Evolutionary conservation across 2,888 invertebrate species (phyloP), one percentile per base, ranked within the genome.

Genomic region (Hypena proboscidalis): DNA sequence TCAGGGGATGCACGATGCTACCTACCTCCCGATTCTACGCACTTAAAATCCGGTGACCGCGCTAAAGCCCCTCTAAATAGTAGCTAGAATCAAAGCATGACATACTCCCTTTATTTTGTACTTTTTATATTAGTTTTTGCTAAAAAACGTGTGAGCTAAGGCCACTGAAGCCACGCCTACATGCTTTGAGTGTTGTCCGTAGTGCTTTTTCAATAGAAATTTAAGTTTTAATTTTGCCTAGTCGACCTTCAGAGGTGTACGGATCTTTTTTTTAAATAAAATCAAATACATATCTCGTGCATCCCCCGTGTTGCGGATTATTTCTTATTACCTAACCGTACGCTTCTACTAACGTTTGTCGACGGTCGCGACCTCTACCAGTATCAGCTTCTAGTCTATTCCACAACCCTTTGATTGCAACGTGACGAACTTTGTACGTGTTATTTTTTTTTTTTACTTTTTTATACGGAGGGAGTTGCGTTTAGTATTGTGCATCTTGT

Each of bases 1-100:
- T 80, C 85, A 85, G 90, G 90, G 90, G 90, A 90, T 90, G 90
- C 90, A 90, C 90, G 90, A 85, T 90, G 89, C 90, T 90, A 83
- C 83, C 85, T 81, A 78, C 73, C 83, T 85, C 85, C 84, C 81
- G 78, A 74, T 75, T 65, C 58, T 61, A 77, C 62, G 58, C 63
- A 53, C 58, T 35, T 41, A 40, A 36, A 23, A 33, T 52, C 62
- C 62, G 67, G 67, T 50, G 44, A 49, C 58, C 70, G 71, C 74
- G 74, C 42, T 63, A 39, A 61, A 48, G 45, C 47, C 61, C 53
- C 49, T 46, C 39, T 46, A 43, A 35, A 40, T 37, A 32, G 56
- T 65, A 58, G 55, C 41, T 63, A 68, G 58, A 58, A 65, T 53
- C 75, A 77, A 81, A 85, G 89, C 89, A 89, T 88, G 89, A 60